Conservation (phyloP, 2,797 vertebrate species). For the Coccyzus lansbergi region DNA sequence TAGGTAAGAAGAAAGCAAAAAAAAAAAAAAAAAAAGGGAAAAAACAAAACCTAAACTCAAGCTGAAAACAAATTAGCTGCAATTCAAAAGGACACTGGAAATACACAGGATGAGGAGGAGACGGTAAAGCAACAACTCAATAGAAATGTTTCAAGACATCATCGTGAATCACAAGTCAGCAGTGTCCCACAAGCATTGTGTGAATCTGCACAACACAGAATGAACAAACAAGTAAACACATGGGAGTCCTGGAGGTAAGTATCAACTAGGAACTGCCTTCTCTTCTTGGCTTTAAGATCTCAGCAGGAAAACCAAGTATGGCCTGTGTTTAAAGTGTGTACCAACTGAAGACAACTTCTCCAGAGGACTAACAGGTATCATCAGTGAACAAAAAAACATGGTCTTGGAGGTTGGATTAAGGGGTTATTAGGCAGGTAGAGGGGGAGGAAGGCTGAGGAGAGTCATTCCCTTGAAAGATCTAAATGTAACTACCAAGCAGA, state of each 20-base stretch:
- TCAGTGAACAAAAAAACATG: neutral
- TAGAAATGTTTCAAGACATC: neutral
- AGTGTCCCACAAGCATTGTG: fast-evolving
- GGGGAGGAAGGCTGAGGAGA: neutral
- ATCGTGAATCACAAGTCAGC: neutral
- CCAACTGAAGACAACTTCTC: neutral
- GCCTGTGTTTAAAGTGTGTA: neutral
- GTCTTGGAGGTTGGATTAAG: neutral
- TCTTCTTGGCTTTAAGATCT: neutral
- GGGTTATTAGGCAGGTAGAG: neutral
- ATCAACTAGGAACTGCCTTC: neutral
- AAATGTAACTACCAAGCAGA: neutral
- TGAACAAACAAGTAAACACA: neutral
- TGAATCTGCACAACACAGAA: neutral
- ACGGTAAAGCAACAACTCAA: neutral
- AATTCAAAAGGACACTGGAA: slow-evolving; percentile 32
- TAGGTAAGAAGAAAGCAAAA: slow-evolving; percentile 13
- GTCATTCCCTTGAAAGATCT: neutral
- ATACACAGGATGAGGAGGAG: slow-evolving; percentile 8
- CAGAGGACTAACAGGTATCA: neutral
- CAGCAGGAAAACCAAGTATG: neutral
- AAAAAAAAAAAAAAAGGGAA: neutral
- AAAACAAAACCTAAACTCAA: neutral
- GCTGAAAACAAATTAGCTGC: slow-evolving; percentile 3
- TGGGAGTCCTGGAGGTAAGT: neutral